A percentile compares a stretch with the other conserved stretches of the same genome.
These are phyloP conservation scores for Cheilinus undulatus DNA, from an alignment of 2,113 vertebrate genomes.

Conservation along the genomic window DNA sequence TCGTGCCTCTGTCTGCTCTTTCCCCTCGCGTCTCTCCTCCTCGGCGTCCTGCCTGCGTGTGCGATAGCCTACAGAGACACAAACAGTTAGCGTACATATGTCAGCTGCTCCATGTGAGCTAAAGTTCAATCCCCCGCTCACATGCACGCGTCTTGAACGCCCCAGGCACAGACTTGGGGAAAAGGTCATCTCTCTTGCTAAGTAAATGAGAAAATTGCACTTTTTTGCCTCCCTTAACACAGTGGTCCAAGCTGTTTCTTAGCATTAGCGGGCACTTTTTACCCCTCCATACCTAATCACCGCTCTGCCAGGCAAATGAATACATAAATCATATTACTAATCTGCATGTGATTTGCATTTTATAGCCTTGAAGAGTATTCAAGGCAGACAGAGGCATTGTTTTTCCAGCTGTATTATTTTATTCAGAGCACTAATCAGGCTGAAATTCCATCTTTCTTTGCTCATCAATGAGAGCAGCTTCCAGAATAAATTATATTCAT, in stretches of 20 bases:
- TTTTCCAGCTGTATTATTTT: constrained; percentile 23
- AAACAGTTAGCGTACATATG: constrained; percentile 61
- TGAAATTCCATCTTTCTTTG: constrained; percentile 21
- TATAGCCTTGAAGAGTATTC: constrained; percentile 43
- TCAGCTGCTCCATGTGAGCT: constrained; percentile 42
- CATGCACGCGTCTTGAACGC: constrained; percentile 23
- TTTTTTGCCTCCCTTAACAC: not conserved
- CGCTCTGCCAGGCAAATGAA: constrained; percentile 54
- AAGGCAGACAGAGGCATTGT: constrained; percentile 31
- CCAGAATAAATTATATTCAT: not conserved
- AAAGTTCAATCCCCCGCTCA: constrained; percentile 57
- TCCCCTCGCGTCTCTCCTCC: not conserved
- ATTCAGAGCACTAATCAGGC: constrained; percentile 13
- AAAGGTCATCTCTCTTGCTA: constrained; percentile 64
- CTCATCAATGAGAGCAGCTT: not conserved
- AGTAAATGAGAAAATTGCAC: constrained; percentile 21
- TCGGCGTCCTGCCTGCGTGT: not conserved
- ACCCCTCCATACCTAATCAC: constrained; percentile 66
- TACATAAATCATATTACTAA: constrained; percentile 55
- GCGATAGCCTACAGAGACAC: constrained; percentile 24
- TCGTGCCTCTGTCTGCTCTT: not conserved
- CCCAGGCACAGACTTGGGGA: constrained; percentile 32
- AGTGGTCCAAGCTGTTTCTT: constrained; percentile 22
- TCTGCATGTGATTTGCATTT: constrained; percentile 70
- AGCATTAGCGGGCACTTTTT: constrained; percentile 27